Base-by-base conservation (phyloP, 2,888 invertebrate species). In the Eucera pruinosa region DNA sequence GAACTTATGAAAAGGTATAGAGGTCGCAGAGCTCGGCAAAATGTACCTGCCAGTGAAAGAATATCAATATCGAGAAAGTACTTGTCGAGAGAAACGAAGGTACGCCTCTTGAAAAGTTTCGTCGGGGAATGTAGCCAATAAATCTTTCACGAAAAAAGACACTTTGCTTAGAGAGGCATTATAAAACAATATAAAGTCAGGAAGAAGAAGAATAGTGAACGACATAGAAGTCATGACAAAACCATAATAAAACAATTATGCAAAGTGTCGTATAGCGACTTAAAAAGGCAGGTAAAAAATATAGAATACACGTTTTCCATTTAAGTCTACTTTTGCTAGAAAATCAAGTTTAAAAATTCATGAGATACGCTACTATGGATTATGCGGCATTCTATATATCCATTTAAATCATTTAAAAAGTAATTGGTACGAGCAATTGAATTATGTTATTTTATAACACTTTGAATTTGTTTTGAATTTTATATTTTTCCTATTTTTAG, bases 21-120 rank as follows among this genome's bases (percentile, higher is more conserved):
- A n/a, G 36, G 2, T 50, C 20, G 58, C 33, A n/a, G 23, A 27
- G n/a, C 41, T 43, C 48, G 27, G 9, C 7, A 27, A 43, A 27
- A 60, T 30, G 27, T 13, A 52, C 6, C 58, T 27, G 20, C 36
- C 33, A 23, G 6, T 43, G 71, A 67, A 67, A 72, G 71, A 72
- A 72, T 72, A 72, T 67, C 67, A 67, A 72, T 72, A 67, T 67
- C 58, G 67, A 58, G 67, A 45, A 71, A 72, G 43, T 52, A 33
- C 58, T 43, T 67, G 67, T 67, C 45, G 47, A 36, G 45, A 43
- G 52, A 39, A 45, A 52, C 52, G 57, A 5, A 47, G 47, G 45
- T 48, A 30, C 55, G 41, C 60, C 71, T 60, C 58, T 50, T 39
- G 43, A 27, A 71, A 67, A 67, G 58, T 72, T 72, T 48, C 27